phyloP scores from a whole-genome alignment of 2,888 invertebrate species.

The Acrocera orbiculus region DNA sequence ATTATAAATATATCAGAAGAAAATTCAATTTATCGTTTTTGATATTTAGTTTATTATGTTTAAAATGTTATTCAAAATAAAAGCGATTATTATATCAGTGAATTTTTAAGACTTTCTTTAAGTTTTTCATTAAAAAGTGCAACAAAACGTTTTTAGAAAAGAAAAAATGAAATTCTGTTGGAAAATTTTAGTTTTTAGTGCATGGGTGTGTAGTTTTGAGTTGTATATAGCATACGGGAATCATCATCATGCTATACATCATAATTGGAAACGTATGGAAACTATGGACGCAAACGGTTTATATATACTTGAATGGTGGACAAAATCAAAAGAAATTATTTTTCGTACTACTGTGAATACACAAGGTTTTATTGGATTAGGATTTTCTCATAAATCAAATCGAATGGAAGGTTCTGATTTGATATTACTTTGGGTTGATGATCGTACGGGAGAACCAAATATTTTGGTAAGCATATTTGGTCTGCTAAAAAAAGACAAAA shows the following conservation, averaged over 20 bases:
- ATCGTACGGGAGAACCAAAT: slow-evolving; percentile 40
- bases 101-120: neutral
- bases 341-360: slow-evolving; percentile 68
- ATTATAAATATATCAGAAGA: too few species aligned
- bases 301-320: slow-evolving; percentile 48
- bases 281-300: slow-evolving; percentile 30
- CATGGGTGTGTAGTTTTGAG: neutral
- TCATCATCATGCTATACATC: slow-evolving; percentile 14
- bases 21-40: too few species aligned
- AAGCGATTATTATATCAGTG: neutral
- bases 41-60: too few species aligned
- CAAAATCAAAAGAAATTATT: slow-evolving; percentile 49
- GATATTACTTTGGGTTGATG: slow-evolving; percentile 76
- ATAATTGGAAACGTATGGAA: slow-evolving; percentile 27
- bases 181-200: neutral
- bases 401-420: slow-evolving; percentile 70
- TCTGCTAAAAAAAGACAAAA: too few species aligned
- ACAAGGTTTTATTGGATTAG: slow-evolving; percentile 70
- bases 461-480: slow-evolving; percentile 52
- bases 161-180: slow-evolving; percentile 1
- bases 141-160: too few species aligned
- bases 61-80: too few species aligned
- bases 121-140: neutral
- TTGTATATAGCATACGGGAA: neutral
- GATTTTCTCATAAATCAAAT: slow-evolving; percentile 58